These are phyloP conservation scores for Sebastes variabilis DNA, from an alignment of 2,797 vertebrate genomes.

Conservation along the genomic window DNA sequence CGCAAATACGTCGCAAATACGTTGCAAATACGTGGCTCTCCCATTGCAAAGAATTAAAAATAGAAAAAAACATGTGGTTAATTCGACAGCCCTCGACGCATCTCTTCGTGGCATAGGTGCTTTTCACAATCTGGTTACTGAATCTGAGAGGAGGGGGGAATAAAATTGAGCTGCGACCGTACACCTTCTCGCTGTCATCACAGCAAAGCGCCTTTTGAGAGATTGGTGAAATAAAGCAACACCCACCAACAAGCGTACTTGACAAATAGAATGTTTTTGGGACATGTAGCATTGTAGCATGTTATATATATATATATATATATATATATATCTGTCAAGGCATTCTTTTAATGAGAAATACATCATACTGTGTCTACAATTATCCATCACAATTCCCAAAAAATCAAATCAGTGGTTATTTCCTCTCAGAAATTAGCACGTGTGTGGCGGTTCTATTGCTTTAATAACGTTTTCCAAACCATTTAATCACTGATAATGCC, in stretches of 20 bases:
- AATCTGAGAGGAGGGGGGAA: constrained; percentile 6
- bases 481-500: constrained; percentile 62
- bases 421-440: constrained; percentile 18
- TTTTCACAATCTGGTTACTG: constrained; percentile 5
- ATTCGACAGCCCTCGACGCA: no score
- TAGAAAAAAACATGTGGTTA: no score
- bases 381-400: neutral
- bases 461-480: constrained; percentile 34
- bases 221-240: neutral
- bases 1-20: no score
- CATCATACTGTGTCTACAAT: neutral
- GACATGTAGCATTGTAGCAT: neutral
- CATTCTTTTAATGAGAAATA: neutral
- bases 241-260: neutral
- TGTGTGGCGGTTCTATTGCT: constrained; percentile 29
- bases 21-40: no score
- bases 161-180: neutral
- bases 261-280: neutral
- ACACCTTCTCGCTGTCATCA: neutral
- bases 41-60: no score
- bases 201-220: neutral
- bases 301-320: neutral
- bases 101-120: constrained; percentile 4
- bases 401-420: constrained; percentile 12
- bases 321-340: neutral